Conservation (phyloP, 2,888 invertebrate species). For the Dusona sp. region DNA sequence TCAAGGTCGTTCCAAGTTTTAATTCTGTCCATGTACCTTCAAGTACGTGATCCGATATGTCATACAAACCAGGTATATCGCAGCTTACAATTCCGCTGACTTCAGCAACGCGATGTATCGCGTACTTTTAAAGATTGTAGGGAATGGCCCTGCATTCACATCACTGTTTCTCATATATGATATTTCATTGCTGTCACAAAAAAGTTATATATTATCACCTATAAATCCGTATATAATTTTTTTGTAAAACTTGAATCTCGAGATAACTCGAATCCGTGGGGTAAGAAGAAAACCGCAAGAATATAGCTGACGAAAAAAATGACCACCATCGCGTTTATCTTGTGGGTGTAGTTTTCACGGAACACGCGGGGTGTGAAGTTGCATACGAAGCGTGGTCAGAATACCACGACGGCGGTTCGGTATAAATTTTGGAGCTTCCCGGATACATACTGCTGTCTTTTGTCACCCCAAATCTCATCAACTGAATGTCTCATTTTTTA, state of each 20-base stretch:
- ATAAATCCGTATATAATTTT: slow-evolving; percentile 19
- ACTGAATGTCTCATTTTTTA: not conserved
- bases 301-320: slow-evolving; percentile 36
- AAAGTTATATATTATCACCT: not conserved
- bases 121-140: not conserved
- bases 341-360: slow-evolving; percentile 43
- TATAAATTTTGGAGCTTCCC: slow-evolving; percentile 59
- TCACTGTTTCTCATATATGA: not conserved
- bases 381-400: slow-evolving; percentile 66
- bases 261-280: slow-evolving; percentile 52
- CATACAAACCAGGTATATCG: not conserved
- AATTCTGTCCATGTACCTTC: no score
- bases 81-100: not conserved
- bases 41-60: not conserved
- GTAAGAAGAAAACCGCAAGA: not conserved
- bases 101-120: not conserved
- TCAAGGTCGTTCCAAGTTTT: no score
- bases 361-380: slow-evolving; percentile 52
- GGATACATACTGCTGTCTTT: slow-evolving; percentile 35
- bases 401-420: slow-evolving; percentile 49
- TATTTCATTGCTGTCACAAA: not conserved
- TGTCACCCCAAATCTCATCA: slow-evolving; percentile 19
- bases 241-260: slow-evolving; percentile 27
- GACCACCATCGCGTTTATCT: slow-evolving; percentile 39
- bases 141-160: not conserved